phyloP scores from a whole-genome alignment of 2,888 invertebrate genomes.

The Sesia bembeciformis region DNA sequence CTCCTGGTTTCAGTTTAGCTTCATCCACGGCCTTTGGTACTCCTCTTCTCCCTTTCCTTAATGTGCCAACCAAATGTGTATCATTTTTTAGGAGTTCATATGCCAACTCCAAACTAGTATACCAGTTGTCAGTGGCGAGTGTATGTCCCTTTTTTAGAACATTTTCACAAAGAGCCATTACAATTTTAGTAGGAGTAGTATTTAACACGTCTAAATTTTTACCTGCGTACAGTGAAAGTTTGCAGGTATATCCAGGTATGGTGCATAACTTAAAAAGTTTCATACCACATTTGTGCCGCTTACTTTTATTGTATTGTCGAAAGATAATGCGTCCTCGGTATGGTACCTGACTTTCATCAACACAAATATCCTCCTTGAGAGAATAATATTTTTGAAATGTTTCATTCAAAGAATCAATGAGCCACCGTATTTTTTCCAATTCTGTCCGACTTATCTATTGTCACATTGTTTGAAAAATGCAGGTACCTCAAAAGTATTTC shows the following conservation, averaged over 20 bases:
- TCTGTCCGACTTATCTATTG: background rate
- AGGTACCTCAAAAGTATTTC: conserved; percentile 7
- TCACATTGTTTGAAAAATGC: background rate
- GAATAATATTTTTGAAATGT: background rate
- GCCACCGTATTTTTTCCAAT: background rate
- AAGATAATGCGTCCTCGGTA: conserved; percentile 9
- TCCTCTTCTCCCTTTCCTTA: conserved; percentile 25
- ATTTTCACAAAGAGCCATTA: conserved; percentile 18
- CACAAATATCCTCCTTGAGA: conserved; percentile 1
- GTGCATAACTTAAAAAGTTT: conserved; percentile 15
- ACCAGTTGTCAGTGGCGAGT: conserved; percentile 22
- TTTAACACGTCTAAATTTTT: conserved; percentile 19
- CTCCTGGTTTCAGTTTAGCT: conserved; percentile 22
- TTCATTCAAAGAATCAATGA: background rate
- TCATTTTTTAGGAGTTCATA: conserved; percentile 20
- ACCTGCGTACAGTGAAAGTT: conserved; percentile 19
- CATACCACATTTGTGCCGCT: conserved; percentile 12
- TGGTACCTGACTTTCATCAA: background rate
- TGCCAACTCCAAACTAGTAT: conserved; percentile 25
- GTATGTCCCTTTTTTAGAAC: conserved; percentile 23
- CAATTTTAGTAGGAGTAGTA: conserved; percentile 18
- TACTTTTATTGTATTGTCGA: conserved; percentile 10
- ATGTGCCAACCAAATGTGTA: conserved; percentile 28
- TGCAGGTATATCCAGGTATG: conserved; percentile 19
- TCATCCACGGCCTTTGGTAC: conserved; percentile 24